These are phyloP conservation scores for Cricetomys ansorgei DNA, from an alignment of 2,113 vertebrate species.

Conservation along the genomic window DNA sequence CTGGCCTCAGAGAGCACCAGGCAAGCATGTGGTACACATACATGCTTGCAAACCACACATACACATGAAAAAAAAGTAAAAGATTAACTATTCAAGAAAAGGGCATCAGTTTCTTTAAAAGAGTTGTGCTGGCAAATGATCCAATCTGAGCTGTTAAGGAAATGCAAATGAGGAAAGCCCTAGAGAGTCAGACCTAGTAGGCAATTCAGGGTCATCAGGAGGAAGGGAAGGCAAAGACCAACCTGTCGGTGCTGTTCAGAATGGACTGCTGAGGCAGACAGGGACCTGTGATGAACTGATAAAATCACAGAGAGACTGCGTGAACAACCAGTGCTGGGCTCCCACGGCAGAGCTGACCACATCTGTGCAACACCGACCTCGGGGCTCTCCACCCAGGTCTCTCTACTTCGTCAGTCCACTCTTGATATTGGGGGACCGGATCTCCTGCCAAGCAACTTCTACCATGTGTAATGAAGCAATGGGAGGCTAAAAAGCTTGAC, in stretches of 20 bases:
- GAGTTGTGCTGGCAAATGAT: not conserved
- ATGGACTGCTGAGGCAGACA: not conserved
- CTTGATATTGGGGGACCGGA: not conserved
- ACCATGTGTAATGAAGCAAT: not conserved
- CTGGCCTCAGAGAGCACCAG: not conserved
- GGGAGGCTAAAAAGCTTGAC: not conserved
- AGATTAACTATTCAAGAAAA: not conserved
- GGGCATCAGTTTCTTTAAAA: not conserved
- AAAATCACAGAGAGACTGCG: not conserved
- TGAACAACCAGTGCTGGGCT: not conserved
- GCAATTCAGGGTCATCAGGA: not conserved
- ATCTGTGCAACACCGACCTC: not conserved
- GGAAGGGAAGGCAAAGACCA: conserved; percentile 7
- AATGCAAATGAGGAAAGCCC: not conserved
- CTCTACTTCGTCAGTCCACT: not conserved
- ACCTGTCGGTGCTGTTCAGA: not conserved
- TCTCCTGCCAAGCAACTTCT: not conserved
- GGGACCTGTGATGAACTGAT: not conserved
- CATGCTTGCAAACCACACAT: not conserved
- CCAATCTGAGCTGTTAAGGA: not conserved
- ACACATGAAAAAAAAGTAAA: not conserved
- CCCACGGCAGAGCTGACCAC: not conserved
- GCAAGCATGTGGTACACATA: not conserved
- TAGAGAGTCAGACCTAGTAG: not conserved
- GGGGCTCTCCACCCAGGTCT: not conserved